phyloP scores from a whole-genome alignment of 2,113 vertebrate genomes.

The Onychostoma macrolepis region DNA sequence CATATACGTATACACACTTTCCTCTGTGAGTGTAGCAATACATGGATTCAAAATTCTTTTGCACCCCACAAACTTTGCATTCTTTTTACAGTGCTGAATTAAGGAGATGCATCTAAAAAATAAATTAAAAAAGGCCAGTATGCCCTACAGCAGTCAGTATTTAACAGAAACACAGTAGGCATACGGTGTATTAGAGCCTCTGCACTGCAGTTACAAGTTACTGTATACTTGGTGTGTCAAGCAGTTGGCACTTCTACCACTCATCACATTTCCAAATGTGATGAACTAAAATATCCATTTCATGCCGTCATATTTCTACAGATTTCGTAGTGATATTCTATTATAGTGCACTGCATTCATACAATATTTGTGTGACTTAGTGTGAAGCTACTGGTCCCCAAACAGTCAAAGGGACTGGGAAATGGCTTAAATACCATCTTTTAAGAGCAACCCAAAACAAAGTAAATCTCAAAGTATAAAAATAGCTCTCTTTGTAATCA shows the following conservation, averaged over 20 bases:
- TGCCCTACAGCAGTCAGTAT: neutral
- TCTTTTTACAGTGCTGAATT: neutral
- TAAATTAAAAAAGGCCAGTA: neutral
- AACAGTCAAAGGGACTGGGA: neutral
- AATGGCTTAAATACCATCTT: neutral
- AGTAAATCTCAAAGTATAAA: neutral
- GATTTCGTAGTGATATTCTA: neutral
- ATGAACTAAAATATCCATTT: neutral
- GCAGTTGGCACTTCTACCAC: neutral
- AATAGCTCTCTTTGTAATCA: neutral
- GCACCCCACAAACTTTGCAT: neutral
- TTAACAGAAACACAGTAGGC: neutral
- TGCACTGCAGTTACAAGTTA: neutral
- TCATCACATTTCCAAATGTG: neutral
- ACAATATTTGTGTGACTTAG: neutral
- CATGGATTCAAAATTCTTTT: neutral
- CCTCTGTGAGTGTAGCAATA: neutral
- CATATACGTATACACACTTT: conserved; percentile 4
- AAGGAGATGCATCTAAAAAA: neutral
- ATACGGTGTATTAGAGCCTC: neutral
- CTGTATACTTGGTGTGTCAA: neutral
- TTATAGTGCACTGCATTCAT: conserved; percentile 3
- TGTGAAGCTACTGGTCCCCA: neutral
- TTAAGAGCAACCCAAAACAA: neutral
- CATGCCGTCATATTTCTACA: neutral